These are phyloP conservation scores for Hanleya hanleyi DNA, from an alignment of 2,888 invertebrate species.

Conservation along the genomic window DNA sequence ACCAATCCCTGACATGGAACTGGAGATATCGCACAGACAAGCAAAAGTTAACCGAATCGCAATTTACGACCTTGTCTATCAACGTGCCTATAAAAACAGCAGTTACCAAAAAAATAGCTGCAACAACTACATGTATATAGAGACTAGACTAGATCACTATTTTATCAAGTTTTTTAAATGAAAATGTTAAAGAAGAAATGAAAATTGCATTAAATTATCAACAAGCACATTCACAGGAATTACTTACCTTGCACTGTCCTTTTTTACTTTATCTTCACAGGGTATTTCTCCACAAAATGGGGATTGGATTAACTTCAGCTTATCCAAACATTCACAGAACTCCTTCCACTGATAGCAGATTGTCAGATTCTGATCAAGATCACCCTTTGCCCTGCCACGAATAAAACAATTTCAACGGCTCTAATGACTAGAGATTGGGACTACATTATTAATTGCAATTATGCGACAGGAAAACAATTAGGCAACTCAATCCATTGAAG, in stretches of 20 bases:
- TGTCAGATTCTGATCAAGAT: conserved; percentile 84
- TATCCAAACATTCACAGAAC: conserved; percentile 86
- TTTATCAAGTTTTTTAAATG: neutral
- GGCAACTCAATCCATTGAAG: no score
- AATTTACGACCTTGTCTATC: no score
- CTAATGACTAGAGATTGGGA: neutral
- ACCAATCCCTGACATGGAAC: no score
- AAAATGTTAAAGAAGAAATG: conserved; percentile 11
- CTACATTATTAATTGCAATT: no score
- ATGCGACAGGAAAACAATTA: no score
- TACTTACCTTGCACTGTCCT: conserved; percentile 89
- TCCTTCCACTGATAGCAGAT: conserved; percentile 85
- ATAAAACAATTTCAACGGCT: neutral
- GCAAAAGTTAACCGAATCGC: no score
- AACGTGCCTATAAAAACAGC: no score
- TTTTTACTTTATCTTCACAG: conserved; percentile 97
- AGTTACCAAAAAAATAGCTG: no score
- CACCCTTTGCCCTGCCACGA: conserved; percentile 81
- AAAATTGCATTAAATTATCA: neutral
- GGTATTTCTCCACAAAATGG: conserved; percentile 93
- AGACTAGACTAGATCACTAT: no score
- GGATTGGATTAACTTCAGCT: conserved; percentile 92
- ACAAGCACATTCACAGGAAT: no score
- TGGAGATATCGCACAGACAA: no score
- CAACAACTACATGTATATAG: no score